Base-by-base conservation (phyloP, 2,113 vertebrate genomes). In the Scytalopus superciliaris region DNA sequence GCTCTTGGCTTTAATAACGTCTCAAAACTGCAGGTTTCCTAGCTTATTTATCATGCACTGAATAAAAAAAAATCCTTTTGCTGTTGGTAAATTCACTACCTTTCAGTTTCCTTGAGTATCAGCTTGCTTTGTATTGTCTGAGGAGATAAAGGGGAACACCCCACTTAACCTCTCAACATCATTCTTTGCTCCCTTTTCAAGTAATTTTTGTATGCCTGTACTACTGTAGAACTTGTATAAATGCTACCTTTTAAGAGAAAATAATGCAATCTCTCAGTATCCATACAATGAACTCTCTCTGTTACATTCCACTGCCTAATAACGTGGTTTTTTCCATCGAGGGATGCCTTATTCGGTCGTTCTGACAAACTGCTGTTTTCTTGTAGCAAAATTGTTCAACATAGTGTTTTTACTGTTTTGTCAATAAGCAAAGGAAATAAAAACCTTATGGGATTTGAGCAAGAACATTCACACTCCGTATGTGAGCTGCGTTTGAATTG, bases 291-390 rank as follows among this genome's bases (percentile, higher is more conserved):
- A 96, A 81, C 69, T 84, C 3, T 79, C 52, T 81, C 84, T 55
- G 62, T 76, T 91, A 68, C 40, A 35, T 96, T 90, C 83, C 44
- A 28, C 69, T 60, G 76, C 76, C 85, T 95, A 81, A 92, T 89
- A 93, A 73, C 42, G 77, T 76, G 87, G 1, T 33, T 84, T 94
- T 93, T 83, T 78, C 85, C 84, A 53, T 31, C 80, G 89, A 96
- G 93, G 79, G 55, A 76, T 87, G 86, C 81, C 75, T 94, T 93
- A 84, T 91, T 82, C 31, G 31, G 72, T 95, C 22, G 14, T 74
- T 95, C 94, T 94, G 94, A 94, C 84, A 97, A 97, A 97, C 91
- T 96, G 86, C 91, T 94, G 91, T 97, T 97, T 96, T 97, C 94
- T 92, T 77, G 90, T 94, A 90, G 95, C 95, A 96, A 91, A 93